Conservation (phyloP, 2,797 vertebrate genomes). For the Liasis olivaceus region DNA sequence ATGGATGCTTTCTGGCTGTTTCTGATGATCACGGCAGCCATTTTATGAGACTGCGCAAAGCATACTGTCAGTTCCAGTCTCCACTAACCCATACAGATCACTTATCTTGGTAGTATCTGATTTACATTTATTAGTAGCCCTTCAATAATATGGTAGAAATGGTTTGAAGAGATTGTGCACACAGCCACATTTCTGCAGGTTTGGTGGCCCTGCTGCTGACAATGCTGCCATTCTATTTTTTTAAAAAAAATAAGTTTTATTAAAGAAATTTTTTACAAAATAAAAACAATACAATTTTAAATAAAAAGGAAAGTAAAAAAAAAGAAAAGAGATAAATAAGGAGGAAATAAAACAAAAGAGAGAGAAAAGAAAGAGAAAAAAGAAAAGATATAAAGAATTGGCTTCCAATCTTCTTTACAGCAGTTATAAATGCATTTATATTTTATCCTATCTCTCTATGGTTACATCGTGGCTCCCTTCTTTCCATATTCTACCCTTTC, state of each 20-base stretch:
- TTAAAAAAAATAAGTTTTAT: neutral
- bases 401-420: neutral
- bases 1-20: neutral
- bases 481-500: neutral
- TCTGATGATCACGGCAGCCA: neutral
- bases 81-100: neutral
- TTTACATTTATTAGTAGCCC: neutral
- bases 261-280: neutral
- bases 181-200: neutral
- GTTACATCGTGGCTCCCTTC: neutral
- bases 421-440: neutral
- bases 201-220: neutral
- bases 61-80: neutral
- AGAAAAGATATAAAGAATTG: neutral
- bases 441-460: neutral
- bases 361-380: neutral
- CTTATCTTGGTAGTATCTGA: neutral
- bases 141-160: neutral
- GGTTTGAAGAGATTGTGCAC: neutral
- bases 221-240: neutral
- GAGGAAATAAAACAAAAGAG: neutral
- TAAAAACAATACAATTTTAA: neutral
- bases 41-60: neutral
- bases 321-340: neutral
- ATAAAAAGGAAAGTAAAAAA: neutral